phyloP scores from a whole-genome alignment of 2,113 vertebrate genomes.

The Scomber colias region DNA sequence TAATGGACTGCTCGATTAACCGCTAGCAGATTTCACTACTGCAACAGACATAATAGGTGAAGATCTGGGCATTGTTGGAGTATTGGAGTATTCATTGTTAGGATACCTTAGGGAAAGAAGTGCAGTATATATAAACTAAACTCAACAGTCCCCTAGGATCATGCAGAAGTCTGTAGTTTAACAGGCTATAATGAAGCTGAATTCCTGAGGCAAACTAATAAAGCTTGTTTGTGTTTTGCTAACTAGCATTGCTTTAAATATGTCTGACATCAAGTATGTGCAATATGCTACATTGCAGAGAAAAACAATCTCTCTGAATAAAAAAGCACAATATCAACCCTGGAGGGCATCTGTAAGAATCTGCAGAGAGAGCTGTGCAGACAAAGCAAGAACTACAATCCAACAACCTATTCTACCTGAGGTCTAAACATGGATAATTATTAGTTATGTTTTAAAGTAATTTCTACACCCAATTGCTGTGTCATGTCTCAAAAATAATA shows the following conservation, averaged over 20 bases:
- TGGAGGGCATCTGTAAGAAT: slow-evolving; percentile 10
- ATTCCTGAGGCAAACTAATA: slow-evolving; percentile 13
- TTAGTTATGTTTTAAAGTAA: not conserved
- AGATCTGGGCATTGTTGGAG: too few relatives aligned
- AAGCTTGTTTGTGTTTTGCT: slow-evolving; percentile 30
- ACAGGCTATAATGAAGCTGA: slow-evolving; percentile 26
- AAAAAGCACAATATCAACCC: slow-evolving; percentile 1
- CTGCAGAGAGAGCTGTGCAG: not conserved
- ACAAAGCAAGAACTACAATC: not conserved
- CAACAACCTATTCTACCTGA: not conserved
- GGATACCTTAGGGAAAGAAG: not conserved
- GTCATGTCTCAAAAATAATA: slow-evolving; percentile 10
- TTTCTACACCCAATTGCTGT: slow-evolving; percentile 4
- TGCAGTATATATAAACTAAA: slow-evolving; percentile 16
- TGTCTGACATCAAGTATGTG: slow-evolving; percentile 14
- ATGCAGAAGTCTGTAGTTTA: not conserved
- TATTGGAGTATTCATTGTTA: not conserved
- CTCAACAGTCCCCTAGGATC: not conserved
- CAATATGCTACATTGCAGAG: not conserved
- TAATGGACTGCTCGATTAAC: too few relatives aligned
- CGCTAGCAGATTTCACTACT: too few relatives aligned
- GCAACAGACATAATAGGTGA: not conserved
- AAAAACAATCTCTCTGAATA: slow-evolving; percentile 12
- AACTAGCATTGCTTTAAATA: slow-evolving; percentile 22
- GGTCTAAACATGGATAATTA: slow-evolving; percentile 10